These are phyloP conservation scores for Plemyria rubiginata DNA, from an alignment of 2,888 invertebrate species.

Conservation along the genomic window DNA sequence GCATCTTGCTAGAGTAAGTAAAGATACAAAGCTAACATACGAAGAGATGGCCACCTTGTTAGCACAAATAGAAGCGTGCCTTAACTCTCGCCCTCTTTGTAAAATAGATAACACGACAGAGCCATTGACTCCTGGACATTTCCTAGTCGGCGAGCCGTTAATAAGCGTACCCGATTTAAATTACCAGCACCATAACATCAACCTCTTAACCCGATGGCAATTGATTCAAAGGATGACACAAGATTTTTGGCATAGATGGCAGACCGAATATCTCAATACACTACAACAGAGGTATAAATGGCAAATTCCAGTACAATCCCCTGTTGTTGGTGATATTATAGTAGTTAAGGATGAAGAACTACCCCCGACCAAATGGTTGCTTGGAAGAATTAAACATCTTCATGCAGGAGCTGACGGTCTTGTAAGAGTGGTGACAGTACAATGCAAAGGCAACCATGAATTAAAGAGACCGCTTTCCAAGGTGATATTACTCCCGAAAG, in stretches of 20 bases:
- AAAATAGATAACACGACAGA: constrained; percentile 9
- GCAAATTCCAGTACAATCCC: constrained; percentile 31
- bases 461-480: no score
- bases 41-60: constrained; percentile 24
- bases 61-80: constrained; percentile 23
- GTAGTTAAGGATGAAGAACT: background rate
- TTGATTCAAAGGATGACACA: constrained; percentile 42
- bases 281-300: constrained; percentile 42
- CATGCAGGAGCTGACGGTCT: no score
- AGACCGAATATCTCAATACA: constrained; percentile 41
- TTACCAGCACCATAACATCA: no score
- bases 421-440: no score
- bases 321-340: constrained; percentile 32
- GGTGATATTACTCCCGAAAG: no score
- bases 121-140: no score
- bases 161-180: no score
- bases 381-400: no score
- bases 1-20: constrained; percentile 38
- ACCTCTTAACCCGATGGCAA: constrained; percentile 36
- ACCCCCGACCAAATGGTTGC: no score
- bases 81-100: constrained; percentile 22
- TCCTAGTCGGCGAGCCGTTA: no score
- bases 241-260: constrained; percentile 46
- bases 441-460: no score
- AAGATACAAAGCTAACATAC: constrained; percentile 30